A percentile compares a stretch with the other conserved stretches of the same genome.
Conservation (phyloP, 2,888 invertebrate species). For the Tyria jacobaeae region DNA sequence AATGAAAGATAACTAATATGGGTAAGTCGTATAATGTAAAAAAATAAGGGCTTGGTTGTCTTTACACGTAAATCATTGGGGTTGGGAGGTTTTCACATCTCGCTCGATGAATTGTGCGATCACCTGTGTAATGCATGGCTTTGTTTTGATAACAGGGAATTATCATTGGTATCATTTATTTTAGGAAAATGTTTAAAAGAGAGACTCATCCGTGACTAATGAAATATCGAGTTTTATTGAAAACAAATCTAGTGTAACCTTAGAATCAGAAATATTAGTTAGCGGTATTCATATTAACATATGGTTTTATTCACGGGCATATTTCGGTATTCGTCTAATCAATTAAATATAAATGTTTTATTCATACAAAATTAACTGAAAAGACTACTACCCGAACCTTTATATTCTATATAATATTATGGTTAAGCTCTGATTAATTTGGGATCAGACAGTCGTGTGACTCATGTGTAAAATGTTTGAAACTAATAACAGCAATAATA, state of each 20-base stretch:
- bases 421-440: too few species aligned
- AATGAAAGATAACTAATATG: background rate
- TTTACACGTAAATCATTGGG: conserved; percentile 29
- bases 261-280: background rate
- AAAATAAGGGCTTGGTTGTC: conserved; percentile 14
- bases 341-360: too few species aligned
- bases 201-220: conserved; percentile 24
- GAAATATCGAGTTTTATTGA: background rate
- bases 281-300: too few species aligned
- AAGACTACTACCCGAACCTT: too few species aligned
- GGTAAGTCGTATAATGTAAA: conserved; percentile 14
- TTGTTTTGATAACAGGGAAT: conserved; percentile 13
- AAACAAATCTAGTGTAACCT: conserved; percentile 2
- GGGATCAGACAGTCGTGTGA: too few species aligned
- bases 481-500: too few species aligned
- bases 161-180: conserved; percentile 11
- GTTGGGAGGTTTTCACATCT: conserved; percentile 23
- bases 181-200: conserved; percentile 2
- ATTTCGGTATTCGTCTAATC: too few species aligned
- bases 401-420: too few species aligned
- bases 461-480: too few species aligned
- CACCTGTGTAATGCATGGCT: conserved; percentile 21
- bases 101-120: conserved; percentile 25
- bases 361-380: too few species aligned
- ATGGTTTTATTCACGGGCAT: too few species aligned